These are phyloP conservation scores for Tribolium madens DNA, from an alignment of 1,140 invertebrate genomes.

Conservation along the genomic window DNA sequence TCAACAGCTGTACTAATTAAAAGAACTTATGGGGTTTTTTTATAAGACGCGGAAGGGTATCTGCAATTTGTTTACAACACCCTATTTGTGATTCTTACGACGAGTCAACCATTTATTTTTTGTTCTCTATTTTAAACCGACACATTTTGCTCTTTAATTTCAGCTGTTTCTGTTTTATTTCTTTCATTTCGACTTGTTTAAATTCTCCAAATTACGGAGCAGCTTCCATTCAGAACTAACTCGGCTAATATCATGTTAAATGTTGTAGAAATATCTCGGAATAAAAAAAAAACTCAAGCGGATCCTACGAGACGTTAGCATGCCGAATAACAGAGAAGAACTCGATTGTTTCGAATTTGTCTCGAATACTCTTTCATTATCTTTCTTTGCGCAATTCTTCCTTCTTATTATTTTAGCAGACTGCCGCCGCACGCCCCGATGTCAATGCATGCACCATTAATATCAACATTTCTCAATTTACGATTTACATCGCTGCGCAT, in stretches of 20 bases:
- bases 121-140: slow-evolving; percentile 47
- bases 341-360: slow-evolving; percentile 51
- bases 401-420: slow-evolving; percentile 47
- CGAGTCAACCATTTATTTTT: slow-evolving; percentile 47
- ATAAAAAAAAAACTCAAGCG: slow-evolving; percentile 47
- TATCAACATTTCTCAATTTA: slow-evolving; percentile 41
- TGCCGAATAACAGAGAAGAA: slow-evolving; percentile 51
- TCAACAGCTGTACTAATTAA: slow-evolving; percentile 54
- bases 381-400: slow-evolving; percentile 47
- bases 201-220: slow-evolving; percentile 49
- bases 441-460: slow-evolving; percentile 47
- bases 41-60: slow-evolving; percentile 54
- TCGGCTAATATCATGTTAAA: slow-evolving; percentile 52
- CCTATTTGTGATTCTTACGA: slow-evolving; percentile 48
- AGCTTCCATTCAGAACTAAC: slow-evolving; percentile 48
- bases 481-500: slow-evolving; percentile 18
- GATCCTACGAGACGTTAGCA: slow-evolving; percentile 44
- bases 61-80: slow-evolving; percentile 53
- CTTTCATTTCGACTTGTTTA: slow-evolving; percentile 49
- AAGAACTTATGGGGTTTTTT: slow-evolving; percentile 57
- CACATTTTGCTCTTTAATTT: slow-evolving; percentile 51
- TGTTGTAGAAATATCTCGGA: slow-evolving; percentile 52
- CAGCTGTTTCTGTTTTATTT: slow-evolving; percentile 49
- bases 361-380: slow-evolving; percentile 54
- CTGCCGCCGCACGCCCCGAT: slow-evolving; percentile 36